These are phyloP conservation scores for Phrynocephalus forsythii DNA, from an alignment of 2,797 vertebrate species.

Conservation along the genomic window DNA sequence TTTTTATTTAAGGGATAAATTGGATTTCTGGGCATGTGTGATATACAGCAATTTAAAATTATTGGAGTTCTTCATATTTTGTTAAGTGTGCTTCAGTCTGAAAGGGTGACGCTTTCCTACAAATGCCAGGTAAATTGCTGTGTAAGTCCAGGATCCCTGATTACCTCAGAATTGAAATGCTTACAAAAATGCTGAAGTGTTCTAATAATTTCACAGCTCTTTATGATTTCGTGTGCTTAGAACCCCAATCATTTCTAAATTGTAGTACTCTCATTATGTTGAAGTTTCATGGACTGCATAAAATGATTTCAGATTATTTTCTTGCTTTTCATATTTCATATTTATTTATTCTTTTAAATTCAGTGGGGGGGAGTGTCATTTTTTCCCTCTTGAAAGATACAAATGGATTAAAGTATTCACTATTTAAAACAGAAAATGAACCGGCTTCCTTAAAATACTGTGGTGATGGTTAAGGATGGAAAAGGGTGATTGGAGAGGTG, in stretches of 20 bases:
- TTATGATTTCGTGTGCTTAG: constrained; percentile 69
- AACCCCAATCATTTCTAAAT: constrained; percentile 73
- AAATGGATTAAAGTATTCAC: constrained; percentile 63
- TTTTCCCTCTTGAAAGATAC: constrained; percentile 46
- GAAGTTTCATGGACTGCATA: constrained; percentile 64
- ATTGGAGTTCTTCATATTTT: constrained; percentile 75
- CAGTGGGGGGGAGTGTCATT: constrained; percentile 8
- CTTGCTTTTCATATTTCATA: constrained; percentile 62
- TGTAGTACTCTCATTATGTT: constrained; percentile 74
- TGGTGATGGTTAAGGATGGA: constrained; percentile 44
- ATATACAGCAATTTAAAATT: constrained; percentile 77
- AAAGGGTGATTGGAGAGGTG: background rate
- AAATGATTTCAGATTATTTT: constrained; percentile 70
- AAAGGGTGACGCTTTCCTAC: constrained; percentile 75
- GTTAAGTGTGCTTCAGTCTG: constrained; percentile 77
- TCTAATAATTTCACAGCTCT: constrained; percentile 72
- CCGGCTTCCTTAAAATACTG: constrained; percentile 59
- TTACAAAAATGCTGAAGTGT: constrained; percentile 65
- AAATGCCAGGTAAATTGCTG: constrained; percentile 78
- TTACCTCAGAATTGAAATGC: constrained; percentile 76
- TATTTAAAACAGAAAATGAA: constrained; percentile 68
- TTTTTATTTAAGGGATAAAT: constrained; percentile 76
- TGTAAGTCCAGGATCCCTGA: constrained; percentile 74
- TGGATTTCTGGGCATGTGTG: constrained; percentile 73
- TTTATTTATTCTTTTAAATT: constrained; percentile 53